Percentiles rank a stretch among this genome's conserved stretches.
Evolutionary conservation across 2,888 invertebrate genomes (phyloP).

Genomic region (Pheosia gnoma): DNA sequence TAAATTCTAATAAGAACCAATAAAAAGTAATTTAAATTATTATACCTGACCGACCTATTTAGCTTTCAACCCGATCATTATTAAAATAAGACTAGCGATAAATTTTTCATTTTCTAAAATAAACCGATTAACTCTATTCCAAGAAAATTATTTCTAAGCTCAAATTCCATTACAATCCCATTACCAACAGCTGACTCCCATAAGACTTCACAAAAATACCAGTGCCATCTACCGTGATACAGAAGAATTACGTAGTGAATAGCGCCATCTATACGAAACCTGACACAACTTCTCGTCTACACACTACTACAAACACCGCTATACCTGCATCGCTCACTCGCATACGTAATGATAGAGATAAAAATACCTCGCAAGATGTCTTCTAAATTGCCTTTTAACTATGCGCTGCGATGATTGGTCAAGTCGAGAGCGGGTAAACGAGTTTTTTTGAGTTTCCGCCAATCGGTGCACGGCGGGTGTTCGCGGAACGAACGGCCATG

Average conservation of each 20-base stretch:
- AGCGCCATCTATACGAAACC: conserved; percentile 65
- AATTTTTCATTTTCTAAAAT: conserved; percentile 5
- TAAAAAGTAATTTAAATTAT: background rate
- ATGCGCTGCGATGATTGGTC: conserved; percentile 73
- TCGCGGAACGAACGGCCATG: conserved; percentile 71
- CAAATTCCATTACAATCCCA: conserved; percentile 46
- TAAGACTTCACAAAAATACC: conserved; percentile 27
- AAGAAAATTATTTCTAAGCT: conserved; percentile 19
- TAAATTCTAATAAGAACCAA: background rate
- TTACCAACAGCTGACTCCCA: conserved; percentile 55
- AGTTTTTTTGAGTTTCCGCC: conserved; percentile 65
- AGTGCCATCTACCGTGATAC: conserved; percentile 58
- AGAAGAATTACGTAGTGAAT: conserved; percentile 52
- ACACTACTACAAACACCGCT: conserved; percentile 56
- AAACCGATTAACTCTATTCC: conserved; percentile 19
- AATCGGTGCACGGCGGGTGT: conserved; percentile 62
- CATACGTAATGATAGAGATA: conserved; percentile 63
- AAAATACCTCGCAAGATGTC: conserved; percentile 61
- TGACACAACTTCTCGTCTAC: conserved; percentile 34
- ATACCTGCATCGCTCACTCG: conserved; percentile 58
- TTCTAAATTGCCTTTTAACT: conserved; percentile 68
- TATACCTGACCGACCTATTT: background rate
- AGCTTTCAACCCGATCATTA: conserved; percentile 3
- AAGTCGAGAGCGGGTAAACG: conserved; percentile 57
- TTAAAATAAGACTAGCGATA: conserved; percentile 7